Conservation (phyloP, 2,797 vertebrate genomes). For the Platyrinchus mystaceus region DNA sequence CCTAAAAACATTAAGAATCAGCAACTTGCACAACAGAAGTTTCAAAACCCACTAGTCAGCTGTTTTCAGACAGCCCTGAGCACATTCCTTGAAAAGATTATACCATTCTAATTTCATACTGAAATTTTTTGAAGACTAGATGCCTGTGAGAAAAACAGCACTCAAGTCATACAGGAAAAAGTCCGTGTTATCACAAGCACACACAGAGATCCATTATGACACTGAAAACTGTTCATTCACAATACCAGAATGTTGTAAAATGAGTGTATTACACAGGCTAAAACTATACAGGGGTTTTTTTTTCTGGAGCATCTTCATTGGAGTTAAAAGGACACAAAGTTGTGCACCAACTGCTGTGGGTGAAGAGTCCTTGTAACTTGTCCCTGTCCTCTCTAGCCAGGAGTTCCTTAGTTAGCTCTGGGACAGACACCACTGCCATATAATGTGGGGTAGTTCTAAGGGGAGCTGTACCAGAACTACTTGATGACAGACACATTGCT, state of each 20-base stretch:
- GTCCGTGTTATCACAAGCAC: background rate
- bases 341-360: rapidly evolving
- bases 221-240: background rate
- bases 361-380: background rate
- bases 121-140: background rate
- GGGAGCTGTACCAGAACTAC: background rate
- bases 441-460: rapidly evolving
- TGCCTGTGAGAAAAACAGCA: background rate
- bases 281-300: background rate
- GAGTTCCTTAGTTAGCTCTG: rapidly evolving
- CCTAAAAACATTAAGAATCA: background rate
- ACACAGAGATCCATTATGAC: background rate
- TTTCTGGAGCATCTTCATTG: background rate
- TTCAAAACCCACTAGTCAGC: background rate
- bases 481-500: background rate
- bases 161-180: background rate
- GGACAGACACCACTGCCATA: background rate
- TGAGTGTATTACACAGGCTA: background rate
- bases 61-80: background rate
- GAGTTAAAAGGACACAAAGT: background rate
- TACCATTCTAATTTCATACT: background rate
- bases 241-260: background rate
- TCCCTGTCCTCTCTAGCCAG: background rate
- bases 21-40: background rate
- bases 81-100: background rate